These are phyloP conservation scores for Hydra vulgaris DNA, from an alignment of 30 jellyfish, hydroid and myxozoan genomes.

Conservation along the genomic window DNA sequence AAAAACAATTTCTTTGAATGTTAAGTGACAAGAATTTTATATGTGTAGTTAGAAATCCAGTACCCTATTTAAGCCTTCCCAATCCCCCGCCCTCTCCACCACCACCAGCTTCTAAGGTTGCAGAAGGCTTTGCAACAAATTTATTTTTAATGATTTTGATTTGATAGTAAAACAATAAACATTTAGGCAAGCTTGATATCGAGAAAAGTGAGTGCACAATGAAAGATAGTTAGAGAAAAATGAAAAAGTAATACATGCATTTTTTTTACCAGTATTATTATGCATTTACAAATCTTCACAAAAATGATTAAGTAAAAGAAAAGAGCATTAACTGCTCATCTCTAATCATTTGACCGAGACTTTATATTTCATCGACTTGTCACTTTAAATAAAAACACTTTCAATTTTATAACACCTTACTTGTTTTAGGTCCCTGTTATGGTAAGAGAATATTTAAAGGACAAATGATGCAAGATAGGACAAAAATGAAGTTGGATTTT, in stretches of 20 bases:
- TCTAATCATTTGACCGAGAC: background rate
- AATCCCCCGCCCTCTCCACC: no score
- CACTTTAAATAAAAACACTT: background rate
- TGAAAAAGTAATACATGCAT: background rate
- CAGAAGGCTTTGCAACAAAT: background rate
- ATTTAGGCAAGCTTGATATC: background rate
- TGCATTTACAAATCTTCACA: background rate
- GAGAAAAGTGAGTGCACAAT: background rate
- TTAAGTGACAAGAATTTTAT: background rate
- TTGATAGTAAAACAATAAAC: background rate
- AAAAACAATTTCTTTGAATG: background rate
- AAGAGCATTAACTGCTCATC: background rate
- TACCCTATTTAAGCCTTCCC: no score
- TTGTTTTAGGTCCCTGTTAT: background rate
- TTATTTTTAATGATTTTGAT: background rate
- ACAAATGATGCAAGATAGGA: background rate
- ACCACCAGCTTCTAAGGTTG: background rate
- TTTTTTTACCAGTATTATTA: background rate
- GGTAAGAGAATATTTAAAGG: background rate
- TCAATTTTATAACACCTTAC: background rate
- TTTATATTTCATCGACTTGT: background rate
- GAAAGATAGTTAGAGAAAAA: background rate
- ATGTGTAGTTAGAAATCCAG: background rate
- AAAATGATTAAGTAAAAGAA: background rate
- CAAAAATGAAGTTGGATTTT: no score